Conservation (phyloP, 2,888 invertebrate species). For the Melikaiella ostensackeni region DNA sequence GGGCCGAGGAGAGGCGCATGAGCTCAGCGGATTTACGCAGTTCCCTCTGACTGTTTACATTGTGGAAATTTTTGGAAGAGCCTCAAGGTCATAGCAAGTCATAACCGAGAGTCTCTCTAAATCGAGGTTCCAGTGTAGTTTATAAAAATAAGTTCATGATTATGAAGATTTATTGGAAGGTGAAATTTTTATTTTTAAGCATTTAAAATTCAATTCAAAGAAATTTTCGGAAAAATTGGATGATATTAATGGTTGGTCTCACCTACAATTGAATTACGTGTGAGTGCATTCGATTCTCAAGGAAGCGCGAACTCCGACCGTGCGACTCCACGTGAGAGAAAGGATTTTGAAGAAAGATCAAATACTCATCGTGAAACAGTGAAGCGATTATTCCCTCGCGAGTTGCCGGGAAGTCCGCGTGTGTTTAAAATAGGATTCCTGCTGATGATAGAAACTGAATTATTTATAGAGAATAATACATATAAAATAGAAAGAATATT, state of each 20-base stretch:
- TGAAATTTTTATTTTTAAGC: not conserved
- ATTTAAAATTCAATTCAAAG: not conserved
- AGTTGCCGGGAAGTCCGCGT: conserved; percentile 55
- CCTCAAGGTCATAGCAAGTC: no score
- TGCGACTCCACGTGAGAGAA: conserved; percentile 56
- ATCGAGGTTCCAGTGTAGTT: no score
- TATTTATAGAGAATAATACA: not conserved
- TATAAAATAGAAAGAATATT: not conserved
- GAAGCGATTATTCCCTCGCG: conserved; percentile 60
- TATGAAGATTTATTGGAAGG: no score
- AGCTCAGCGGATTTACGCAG: no score
- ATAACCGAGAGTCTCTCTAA: no score
- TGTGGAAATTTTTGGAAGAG: no score
- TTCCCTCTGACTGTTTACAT: no score
- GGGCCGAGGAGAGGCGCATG: no score
- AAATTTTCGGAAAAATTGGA: not conserved
- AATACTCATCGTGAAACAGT: conserved; percentile 54
- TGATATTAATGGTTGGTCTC: not conserved
- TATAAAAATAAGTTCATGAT: no score
- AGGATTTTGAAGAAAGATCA: conserved; percentile 55
- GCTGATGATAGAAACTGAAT: not conserved
- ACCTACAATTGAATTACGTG: conserved; percentile 24
- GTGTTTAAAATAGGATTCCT: conserved; percentile 33
- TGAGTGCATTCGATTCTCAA: conserved; percentile 46
- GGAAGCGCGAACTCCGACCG: conserved; percentile 42